Evolutionary conservation across 2,888 invertebrate genomes (phyloP), one percentile per base, ranked within the genome.

Genomic region (Caenorhabditis drosophilae): DNA sequence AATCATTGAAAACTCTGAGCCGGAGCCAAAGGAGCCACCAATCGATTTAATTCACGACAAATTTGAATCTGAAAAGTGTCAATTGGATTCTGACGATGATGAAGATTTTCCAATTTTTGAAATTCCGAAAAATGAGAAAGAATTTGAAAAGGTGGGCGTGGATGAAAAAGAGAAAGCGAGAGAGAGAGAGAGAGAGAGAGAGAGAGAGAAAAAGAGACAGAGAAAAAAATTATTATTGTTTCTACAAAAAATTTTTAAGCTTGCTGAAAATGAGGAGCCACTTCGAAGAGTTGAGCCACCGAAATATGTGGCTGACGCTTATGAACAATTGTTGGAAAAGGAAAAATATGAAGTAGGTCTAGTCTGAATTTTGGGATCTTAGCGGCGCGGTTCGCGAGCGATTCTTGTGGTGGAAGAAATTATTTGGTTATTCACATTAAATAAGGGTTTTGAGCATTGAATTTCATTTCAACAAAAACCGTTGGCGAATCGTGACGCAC

Each of bases 51-150:
- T 25, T 2, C n/a, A n/a, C n/a, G n/a, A n/a, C n/a, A n/a, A n/a
- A n/a, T n/a, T n/a, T n/a, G n/a, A n/a, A n/a, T 15, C 22, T 11
- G 35, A 26, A 36, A 34, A 36, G 6, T 1, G 7, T n/a, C n/a
- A 9, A 3, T n/a, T 62, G 26, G 63, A 63, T 54, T 66, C 58
- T 7, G 66, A 66, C 41, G 63, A 64, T 26, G 66, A 57, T 23
- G 66, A 66, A 22, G 66, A 66, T 22, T 66, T 66, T 23, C 66
- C 66, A 16, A 18, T 0, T 1, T 66, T 52, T 40, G 9, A 35
- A n/a, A 38, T 66, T 0, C 38, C 42, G 1, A 56, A 52, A 2
- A 9, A n/a, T 3, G 60, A 66, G 41, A 48, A 42, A n/a, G 36
- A 53, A 12, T 40, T 60, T 18, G 25, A 26, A 26, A 56, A 52